Base-by-base conservation (phyloP, 2,113 vertebrate species). In the Hypomesus transpacificus region DNA sequence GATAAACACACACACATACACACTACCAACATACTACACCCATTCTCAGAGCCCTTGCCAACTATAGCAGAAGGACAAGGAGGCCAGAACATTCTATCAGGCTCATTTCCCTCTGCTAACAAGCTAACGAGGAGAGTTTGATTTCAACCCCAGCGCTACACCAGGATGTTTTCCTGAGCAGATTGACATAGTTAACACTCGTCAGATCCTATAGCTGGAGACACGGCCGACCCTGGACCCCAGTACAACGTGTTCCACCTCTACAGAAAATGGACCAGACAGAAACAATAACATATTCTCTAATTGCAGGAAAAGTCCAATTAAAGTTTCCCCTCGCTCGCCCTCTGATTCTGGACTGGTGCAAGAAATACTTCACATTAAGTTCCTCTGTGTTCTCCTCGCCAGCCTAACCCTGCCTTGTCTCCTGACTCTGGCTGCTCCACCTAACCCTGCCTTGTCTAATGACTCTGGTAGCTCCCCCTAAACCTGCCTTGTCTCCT, bases 71-170 rank as follows among this genome's bases (percentile, higher is more conserved):
- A 80, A 59, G 34, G 26, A 11, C 13, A 69, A 39, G 31, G 31
- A 69, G 18, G 18, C 54, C 61, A 70, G 66, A 76, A 76, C 76
- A 39, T 68, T 68, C 71, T 39, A 4, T 52, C 57, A 62, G 31
- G 69, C 75, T 75, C 70, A 67, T 87, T 87, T 87, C 75, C 75
- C 74, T 84, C 66, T 57, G 72, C 56, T 70, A 81, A 80, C 51
- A 34, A 60, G 28, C 34, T 81, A 80, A 83, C 75, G 73, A 85
- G 56, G 70, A 68, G 59, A 21, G 75, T 78, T 73, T 50, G 67
- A 83, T 76, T 75, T 83, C 75, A 75, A 80, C 82, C 64, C 58
- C 75, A 82, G 63, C 24, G 24, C 75, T 76, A 80, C 82, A 62
- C 26, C 39, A 81, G 75, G 71, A 85, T 77, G 71, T 83, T 86